These are phyloP conservation scores for Meiosimyza decipiens DNA, from an alignment of 2,888 invertebrate species.

Conservation along the genomic window DNA sequence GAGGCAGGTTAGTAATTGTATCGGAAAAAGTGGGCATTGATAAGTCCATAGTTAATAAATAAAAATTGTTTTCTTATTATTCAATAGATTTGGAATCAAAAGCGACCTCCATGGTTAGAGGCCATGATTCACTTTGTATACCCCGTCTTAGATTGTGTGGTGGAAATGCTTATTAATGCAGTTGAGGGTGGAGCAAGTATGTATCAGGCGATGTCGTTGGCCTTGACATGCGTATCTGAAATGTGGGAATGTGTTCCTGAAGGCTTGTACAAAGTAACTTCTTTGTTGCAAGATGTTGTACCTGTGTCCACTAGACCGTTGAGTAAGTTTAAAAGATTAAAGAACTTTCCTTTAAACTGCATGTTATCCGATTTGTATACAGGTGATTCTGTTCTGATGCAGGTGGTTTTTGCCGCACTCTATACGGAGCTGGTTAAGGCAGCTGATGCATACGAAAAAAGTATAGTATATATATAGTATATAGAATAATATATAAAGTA, in stretches of 20 bases:
- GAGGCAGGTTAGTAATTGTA: conserved; percentile 71
- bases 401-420: conserved; percentile 76
- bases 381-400: conserved; percentile 75
- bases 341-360: background rate
- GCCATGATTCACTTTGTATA: conserved; percentile 76
- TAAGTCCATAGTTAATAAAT: background rate
- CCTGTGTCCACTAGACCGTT: conserved; percentile 79
- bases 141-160: conserved; percentile 73
- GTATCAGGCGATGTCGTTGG: conserved; percentile 83
- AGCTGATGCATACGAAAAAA: conserved; percentile 57
- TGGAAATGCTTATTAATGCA: conserved; percentile 76
- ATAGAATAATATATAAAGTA: background rate
- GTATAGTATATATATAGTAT: conserved; percentile 40
- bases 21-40: background rate
- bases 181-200: conserved; percentile 81
- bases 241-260: conserved; percentile 77
- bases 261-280: conserved; percentile 70
- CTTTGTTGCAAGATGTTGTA: conserved; percentile 75
- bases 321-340: conserved; percentile 52
- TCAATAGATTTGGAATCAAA: conserved; percentile 82
- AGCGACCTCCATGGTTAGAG: conserved; percentile 81
- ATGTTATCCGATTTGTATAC: conserved; percentile 6
- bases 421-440: conserved; percentile 75
- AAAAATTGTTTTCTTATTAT: background rate
- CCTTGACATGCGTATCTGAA: conserved; percentile 77